Percentiles rank a stretch among this genome's conserved stretches.
Evolutionary conservation across 2,113 vertebrate species (phyloP).

Genomic region (Albula glossodonta): DNA sequence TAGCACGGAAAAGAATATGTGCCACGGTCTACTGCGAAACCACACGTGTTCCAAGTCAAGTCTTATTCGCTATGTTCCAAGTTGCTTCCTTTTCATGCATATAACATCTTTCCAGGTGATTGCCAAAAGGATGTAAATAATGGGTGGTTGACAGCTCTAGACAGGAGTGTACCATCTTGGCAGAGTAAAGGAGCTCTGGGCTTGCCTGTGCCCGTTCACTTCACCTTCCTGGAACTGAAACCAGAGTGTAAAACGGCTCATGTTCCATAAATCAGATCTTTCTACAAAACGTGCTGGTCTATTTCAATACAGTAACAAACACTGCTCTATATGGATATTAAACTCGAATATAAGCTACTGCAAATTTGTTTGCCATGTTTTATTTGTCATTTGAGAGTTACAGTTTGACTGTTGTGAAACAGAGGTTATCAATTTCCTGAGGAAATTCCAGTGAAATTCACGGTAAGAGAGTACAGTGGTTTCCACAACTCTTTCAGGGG

Average conservation of each 20-base stretch:
- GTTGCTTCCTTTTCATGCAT: background rate
- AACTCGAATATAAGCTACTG: background rate
- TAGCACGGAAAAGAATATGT: background rate
- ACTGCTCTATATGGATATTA: background rate
- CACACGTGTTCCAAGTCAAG: background rate
- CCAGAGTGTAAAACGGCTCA: background rate
- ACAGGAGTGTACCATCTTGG: background rate
- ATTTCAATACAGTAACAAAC: background rate
- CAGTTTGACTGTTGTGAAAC: too few relatives aligned
- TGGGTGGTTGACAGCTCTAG: conserved; percentile 2
- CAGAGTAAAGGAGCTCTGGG: background rate
- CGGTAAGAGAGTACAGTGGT: background rate
- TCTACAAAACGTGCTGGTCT: background rate
- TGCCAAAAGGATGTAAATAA: conserved; percentile 13
- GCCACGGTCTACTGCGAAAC: background rate
- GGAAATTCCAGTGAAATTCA: background rate
- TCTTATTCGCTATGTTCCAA: background rate
- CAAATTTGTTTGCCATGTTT: background rate
- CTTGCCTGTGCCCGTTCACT: conserved; percentile 13
- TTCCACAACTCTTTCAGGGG: background rate
- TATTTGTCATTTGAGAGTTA: background rate
- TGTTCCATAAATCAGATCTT: background rate
- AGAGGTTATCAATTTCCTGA: background rate
- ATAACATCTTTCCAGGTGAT: background rate
- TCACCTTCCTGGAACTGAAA: background rate